phyloP scores from a whole-genome alignment of 2,888 invertebrate genomes.

The Dicycla oo region DNA sequence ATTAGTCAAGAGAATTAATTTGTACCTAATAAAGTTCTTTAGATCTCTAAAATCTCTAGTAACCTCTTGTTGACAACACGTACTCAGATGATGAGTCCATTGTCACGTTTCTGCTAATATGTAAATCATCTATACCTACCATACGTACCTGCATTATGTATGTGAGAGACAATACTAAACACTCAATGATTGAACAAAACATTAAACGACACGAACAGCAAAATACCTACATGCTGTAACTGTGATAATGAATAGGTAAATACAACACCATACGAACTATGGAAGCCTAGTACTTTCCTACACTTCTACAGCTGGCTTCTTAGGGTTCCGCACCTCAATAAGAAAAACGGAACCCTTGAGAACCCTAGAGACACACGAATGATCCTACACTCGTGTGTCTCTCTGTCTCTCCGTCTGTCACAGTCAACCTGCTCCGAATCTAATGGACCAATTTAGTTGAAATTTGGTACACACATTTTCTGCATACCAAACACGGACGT shows the following conservation, averaged over 20 bases:
- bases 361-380: too few species aligned
- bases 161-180: slow-evolving; percentile 17
- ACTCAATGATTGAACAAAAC: slow-evolving; percentile 35
- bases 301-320: too few species aligned
- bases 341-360: too few species aligned
- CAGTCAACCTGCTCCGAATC: too few species aligned
- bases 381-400: too few species aligned
- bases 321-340: too few species aligned
- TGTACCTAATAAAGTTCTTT: neutral
- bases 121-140: neutral
- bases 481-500: too few species aligned
- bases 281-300: slow-evolving; percentile 1
- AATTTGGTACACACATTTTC: too few species aligned
- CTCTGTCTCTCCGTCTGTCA: too few species aligned
- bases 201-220: slow-evolving; percentile 52
- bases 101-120: slow-evolving; percentile 23
- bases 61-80: neutral
- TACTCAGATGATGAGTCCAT: neutral
- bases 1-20: neutral
- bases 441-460: too few species aligned
- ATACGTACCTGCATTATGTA: neutral
- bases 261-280: neutral
- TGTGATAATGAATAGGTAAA: slow-evolving; percentile 32
- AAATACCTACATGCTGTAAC: slow-evolving; percentile 43
- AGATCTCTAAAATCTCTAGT: neutral